phyloP scores from a whole-genome alignment of 2,113 vertebrate species.

The Tichodroma muraria region DNA sequence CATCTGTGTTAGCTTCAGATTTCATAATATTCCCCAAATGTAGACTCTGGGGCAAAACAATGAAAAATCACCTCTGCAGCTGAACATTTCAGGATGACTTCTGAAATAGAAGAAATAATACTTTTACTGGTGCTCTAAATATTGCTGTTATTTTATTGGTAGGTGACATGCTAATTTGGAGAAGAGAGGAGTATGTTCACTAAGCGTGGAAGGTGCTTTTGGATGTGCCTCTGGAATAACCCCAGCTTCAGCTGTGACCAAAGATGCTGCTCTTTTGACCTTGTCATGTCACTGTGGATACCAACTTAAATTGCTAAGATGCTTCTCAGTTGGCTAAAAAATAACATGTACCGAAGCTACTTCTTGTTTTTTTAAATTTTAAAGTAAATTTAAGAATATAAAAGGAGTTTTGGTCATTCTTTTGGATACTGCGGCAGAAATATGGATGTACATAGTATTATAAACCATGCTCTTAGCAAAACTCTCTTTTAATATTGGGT shows the following conservation, averaged over 20 bases:
- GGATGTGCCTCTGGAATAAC: neutral
- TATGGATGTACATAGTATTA: neutral
- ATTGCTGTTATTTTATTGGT: neutral
- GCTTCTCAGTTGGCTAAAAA: neutral
- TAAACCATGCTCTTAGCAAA: neutral
- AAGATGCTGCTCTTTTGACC: neutral
- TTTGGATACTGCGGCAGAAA: neutral
- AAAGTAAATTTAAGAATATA: neutral
- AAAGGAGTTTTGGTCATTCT: neutral
- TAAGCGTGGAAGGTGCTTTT: neutral
- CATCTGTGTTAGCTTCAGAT: conserved; percentile 7
- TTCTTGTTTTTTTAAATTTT: neutral
- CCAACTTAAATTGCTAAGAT: neutral
- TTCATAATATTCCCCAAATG: conserved; percentile 28
- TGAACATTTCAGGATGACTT: neutral
- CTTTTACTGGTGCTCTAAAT: neutral
- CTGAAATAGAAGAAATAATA: neutral
- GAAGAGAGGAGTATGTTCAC: neutral
- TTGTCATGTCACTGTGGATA: neutral
- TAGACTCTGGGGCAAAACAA: neutral
- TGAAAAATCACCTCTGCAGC: neutral
- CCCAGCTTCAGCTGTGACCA: neutral
- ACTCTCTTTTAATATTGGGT: neutral
- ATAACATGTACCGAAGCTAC: neutral
- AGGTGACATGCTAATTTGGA: neutral